Base-by-base conservation (phyloP, 1,140 invertebrate genomes). In the Ectropis grisescens region DNA sequence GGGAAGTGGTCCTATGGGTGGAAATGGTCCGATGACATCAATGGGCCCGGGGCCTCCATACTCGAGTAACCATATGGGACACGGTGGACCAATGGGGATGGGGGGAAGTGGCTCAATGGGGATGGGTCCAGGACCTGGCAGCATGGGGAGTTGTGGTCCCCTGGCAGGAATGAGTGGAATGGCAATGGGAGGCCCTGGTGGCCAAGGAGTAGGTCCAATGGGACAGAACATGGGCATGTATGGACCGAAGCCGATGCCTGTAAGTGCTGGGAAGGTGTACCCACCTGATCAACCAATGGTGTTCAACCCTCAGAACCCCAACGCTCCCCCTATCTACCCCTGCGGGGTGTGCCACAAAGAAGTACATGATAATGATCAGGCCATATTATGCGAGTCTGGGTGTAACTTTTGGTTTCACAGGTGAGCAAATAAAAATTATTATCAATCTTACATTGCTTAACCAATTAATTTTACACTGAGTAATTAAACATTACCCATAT, bases 351-450 rank as follows among this genome's bases (percentile, higher is more conserved):
- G 97, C 83, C 96, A 98, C 81, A 98, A 98, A 84, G 97, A 99
- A 86, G 95, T 98, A 2, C 96, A 98, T 83, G 97, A 98, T 72
- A 98, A 98, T 85, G 97, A 99, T 83, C 96, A 98, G 84, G 96
- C 95, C 4, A 96, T 99, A 47, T 86, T 98, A 30, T 99, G 97
- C 83, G 97, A 99, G 84, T 97, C 95, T 64, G 97, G 97, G 19
- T 99, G 97, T 82, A 98, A 98, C 83, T 98, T 98, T 84, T 99
- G 96, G 94, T 98, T 96, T 85, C 97, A 98, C 82, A 90, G 93
- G 92, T 94, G 75, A 86, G 76, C 41, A 13, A 22, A 5, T 5
- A 5, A 22, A 22, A 5, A 9, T 16, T 37, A 24, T 13, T 28
- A 30, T 36, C n/a, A n/a, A n/a, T n/a, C 15, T 10, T 32, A 13